phyloP scores from a whole-genome alignment of 30 jellyfish, hydroid and myxozoan genomes.

The Nemopilema nomurai region DNA sequence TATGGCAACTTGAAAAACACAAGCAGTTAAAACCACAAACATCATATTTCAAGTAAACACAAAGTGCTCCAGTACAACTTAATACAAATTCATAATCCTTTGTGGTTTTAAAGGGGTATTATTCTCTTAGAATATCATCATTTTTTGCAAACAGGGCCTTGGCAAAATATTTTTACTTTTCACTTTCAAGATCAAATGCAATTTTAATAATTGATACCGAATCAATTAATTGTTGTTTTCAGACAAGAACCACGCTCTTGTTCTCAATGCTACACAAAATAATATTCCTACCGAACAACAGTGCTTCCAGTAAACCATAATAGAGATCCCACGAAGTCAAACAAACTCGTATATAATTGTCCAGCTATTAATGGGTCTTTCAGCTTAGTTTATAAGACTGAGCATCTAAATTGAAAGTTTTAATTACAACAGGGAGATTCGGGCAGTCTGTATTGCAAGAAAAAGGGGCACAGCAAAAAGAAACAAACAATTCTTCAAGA shows the following conservation, averaged over 20 bases:
- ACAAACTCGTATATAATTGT: too few relatives aligned
- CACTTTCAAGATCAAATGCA: not conserved
- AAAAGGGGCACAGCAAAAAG: not conserved
- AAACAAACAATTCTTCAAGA: not conserved
- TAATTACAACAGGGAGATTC: not conserved
- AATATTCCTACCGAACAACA: not conserved
- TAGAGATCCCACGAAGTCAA: not conserved
- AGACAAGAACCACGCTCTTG: not conserved
- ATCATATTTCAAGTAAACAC: not conserved
- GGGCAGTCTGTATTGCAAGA: not conserved
- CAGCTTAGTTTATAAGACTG: not conserved
- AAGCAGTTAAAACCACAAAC: not conserved
- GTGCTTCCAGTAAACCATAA: not conserved
- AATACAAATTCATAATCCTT: not conserved
- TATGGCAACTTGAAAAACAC: not conserved
- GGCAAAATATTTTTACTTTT: not conserved
- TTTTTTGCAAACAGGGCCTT: not conserved
- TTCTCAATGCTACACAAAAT: not conserved
- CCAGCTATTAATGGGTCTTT: not conserved
- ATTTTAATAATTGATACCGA: not conserved
- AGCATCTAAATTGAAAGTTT: not conserved
- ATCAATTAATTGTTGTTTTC: not conserved
- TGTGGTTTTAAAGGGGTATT: not conserved
- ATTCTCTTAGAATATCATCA: not conserved
- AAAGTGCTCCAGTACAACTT: not conserved